Percentiles rank a stretch among this genome's conserved stretches.
phyloP scores from a whole-genome alignment of 2,888 invertebrate species.

The Cephonodes hylas region DNA sequence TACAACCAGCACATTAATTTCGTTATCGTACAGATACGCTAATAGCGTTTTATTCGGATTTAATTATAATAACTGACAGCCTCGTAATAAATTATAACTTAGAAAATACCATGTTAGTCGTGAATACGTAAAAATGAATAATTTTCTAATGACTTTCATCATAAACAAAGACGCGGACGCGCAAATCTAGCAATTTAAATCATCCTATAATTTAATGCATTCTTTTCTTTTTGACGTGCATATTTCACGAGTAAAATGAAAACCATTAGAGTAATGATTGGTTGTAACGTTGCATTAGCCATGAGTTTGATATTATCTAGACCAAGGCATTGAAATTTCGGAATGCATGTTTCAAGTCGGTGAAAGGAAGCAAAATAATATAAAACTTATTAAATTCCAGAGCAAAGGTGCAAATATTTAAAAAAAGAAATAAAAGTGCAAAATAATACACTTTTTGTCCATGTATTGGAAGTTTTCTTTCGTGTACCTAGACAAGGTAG shows the following conservation, averaged over 20 bases:
- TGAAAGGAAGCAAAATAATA: not conserved
- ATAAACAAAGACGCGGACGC: conserved; percentile 18
- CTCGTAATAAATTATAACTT: conserved; percentile 43
- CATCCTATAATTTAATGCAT: not conserved
- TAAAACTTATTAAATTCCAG: not conserved
- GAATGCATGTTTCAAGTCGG: not conserved
- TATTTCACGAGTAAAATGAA: not conserved
- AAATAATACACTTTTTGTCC: too few species aligned
- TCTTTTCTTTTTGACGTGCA: not conserved
- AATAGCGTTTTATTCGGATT: conserved; percentile 45
- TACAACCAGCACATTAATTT: conserved; percentile 44
- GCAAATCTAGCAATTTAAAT: not conserved
- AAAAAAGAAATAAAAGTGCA: not conserved
- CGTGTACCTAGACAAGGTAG: not conserved
- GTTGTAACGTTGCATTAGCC: not conserved
- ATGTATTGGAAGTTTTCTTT: too few species aligned
- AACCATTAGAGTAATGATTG: not conserved
- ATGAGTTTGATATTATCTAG: not conserved
- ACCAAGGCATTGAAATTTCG: not conserved
- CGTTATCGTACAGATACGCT: conserved; percentile 44
- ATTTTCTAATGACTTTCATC: conserved; percentile 29
- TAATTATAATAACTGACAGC: conserved; percentile 37
- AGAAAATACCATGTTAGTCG: conserved; percentile 34
- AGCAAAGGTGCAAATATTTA: not conserved
- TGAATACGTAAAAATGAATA: conserved; percentile 27